Percentiles rank a stretch among this genome's conserved stretches.
Conservation (phyloP, 2,888 invertebrate species). For the Drosophila niveifrons region DNA sequence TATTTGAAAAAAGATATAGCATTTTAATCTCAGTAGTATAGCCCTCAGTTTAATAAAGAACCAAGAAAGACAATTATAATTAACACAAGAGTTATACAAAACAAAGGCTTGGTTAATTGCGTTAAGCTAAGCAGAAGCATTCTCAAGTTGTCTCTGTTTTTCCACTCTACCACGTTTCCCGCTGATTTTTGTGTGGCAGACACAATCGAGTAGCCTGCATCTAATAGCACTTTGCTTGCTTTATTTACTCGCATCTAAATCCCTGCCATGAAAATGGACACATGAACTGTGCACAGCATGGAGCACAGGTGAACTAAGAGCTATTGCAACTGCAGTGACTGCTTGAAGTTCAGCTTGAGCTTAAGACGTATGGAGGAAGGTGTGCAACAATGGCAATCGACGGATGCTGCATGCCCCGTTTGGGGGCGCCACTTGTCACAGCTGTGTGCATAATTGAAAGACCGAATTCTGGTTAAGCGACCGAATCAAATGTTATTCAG, state of each 20-base stretch:
- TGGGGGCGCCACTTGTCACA: constrained; percentile 15
- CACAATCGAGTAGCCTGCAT: constrained; percentile 38
- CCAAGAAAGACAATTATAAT: background rate
- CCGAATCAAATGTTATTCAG: constrained; percentile 49
- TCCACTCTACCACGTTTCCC: background rate
- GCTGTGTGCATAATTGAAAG: constrained; percentile 63
- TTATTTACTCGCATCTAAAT: constrained; percentile 50
- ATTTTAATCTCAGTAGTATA: too few species aligned
- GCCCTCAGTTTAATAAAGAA: too few species aligned
- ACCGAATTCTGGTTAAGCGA: constrained; percentile 13
- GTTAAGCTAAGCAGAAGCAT: constrained; percentile 5
- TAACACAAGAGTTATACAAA: background rate
- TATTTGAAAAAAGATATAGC: too few species aligned
- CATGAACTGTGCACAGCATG: constrained; percentile 25
- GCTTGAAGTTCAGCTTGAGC: constrained; percentile 11
- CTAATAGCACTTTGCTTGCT: constrained; percentile 46
- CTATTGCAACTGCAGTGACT: constrained; percentile 2
- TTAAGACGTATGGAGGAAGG: constrained; percentile 40
- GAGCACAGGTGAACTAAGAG: background rate
- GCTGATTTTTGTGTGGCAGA: constrained; percentile 8
- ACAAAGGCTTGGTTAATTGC: background rate
- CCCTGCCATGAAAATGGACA: constrained; percentile 36
- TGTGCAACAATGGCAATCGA: constrained; percentile 30
- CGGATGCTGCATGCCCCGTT: background rate
- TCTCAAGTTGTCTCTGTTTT: background rate